These are phyloP conservation scores for Drosophila sordidapex DNA, from an alignment of 2,888 invertebrate genomes.

Conservation along the genomic window DNA sequence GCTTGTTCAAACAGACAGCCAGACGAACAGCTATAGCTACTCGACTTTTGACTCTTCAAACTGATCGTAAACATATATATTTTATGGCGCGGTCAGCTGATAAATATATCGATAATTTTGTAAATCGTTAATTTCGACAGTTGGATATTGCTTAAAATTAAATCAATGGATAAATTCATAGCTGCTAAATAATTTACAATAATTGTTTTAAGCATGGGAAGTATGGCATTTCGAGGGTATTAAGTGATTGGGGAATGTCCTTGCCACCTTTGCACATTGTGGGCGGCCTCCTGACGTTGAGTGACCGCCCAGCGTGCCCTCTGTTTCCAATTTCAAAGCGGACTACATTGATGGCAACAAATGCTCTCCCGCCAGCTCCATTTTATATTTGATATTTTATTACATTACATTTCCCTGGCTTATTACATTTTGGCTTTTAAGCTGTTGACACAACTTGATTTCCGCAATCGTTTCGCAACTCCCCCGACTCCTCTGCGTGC, in stretches of 20 bases:
- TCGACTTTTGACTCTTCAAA: background rate
- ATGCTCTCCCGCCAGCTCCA: slow-evolving; percentile 59
- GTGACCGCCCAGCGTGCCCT: slow-evolving; percentile 8
- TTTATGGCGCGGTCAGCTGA: background rate
- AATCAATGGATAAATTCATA: background rate
- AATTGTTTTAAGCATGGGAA: background rate
- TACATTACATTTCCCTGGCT: slow-evolving; percentile 80
- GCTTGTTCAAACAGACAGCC: background rate
- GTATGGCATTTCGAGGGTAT: slow-evolving; percentile 3
- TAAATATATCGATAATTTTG: no score
- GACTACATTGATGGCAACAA: slow-evolving; percentile 72
- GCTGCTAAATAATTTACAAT: no score
- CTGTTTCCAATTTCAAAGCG: slow-evolving; percentile 65
- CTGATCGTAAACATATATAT: background rate
- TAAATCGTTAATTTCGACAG: background rate
- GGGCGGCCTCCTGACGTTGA: slow-evolving; percentile 14
- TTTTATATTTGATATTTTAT: slow-evolving; percentile 79
- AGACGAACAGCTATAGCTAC: background rate
- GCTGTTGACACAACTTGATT: slow-evolving; percentile 80
- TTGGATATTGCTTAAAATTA: background rate
- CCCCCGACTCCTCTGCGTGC: background rate
- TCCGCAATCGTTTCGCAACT: slow-evolving; percentile 59
- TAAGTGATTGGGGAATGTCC: background rate
- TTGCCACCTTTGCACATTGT: background rate
- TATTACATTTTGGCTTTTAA: slow-evolving; percentile 80